Base-by-base conservation (phyloP, 2,797 vertebrate species). In the Parauchenoglanis ngamensis region DNA sequence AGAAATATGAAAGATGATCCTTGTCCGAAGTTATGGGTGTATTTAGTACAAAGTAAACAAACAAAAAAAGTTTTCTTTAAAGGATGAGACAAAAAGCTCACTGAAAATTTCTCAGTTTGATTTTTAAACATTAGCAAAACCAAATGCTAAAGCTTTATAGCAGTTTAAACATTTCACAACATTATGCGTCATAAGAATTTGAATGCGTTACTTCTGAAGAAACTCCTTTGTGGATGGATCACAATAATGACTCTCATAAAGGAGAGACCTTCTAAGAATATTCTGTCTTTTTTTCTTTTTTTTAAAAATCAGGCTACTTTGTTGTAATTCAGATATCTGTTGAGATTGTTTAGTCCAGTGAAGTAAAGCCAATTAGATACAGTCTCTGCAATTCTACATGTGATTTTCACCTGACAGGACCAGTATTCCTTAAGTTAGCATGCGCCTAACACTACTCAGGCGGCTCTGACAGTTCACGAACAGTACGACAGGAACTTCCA, bases 401-500 rank as follows among this genome's bases (percentile, higher is more conserved):
- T 44, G 57, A 61, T 80, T 25, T 40, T 79, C 40, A 63, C 40
- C 59, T 82, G 79, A 82, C 61, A 46, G 40, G 67, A 67, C 44
- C 25, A 67, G 80, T 11, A 19, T 28, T 82, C n/a, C 61, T 49
- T 7, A 28, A 82, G 15, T 23, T 82, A 82, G 8, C 12, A 49
- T 67, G 40, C 44, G 2, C 25, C 61, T 2, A 65, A 65, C 61
- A 11, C 80, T 19, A 12, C 40, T 82, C 44, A 28, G 44, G 25
- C 28, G 8, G 15, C 80, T 49, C 23, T 65, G 59, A 65, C 79
- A 61, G 11, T 80, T 80, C 35, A 65, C 2, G 15, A 81, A 81
- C 5, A 61, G 12, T n/a, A 57, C 6, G 40, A 63, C 57, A 46
- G 25, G 35, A n/a, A 61, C 57, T 44, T 46, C 35, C 57, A 63